Evolutionary conservation across 2,797 vertebrate genomes (phyloP), one percentile per base, ranked within the genome.

Genomic region (Fundulus diaphanus): DNA sequence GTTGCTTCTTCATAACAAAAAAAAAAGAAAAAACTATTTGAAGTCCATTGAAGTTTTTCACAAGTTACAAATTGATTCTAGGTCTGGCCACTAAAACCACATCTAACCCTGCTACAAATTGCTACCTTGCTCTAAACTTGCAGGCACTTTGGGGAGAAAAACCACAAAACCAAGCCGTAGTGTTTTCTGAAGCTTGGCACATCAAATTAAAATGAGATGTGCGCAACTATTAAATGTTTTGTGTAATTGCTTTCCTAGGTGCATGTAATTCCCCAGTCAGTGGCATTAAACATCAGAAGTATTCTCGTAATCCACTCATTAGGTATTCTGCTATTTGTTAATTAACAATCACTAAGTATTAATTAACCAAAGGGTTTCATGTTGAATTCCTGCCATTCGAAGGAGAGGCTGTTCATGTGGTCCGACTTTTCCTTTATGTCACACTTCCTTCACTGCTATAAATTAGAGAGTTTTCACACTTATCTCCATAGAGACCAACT

Each of bases 391-490:
- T 42, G 20, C 51, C 42, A 59, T 68, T 37, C 35, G 42, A 72
- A 57, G 31, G 40, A 67, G 27, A 56, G 49, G 46, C 49, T 63
- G 33, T 37, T 37, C 33, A 24, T 5, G 1, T 20, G 35, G 8
- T 11, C 22, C 35, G 31, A 61, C 31, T 61, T 56, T 24, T 56
- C 59, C 49, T 56, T 52, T 44, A 74, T 35, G 33, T 35, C 52
- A 57, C 48, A 57, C 59, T 68, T 24, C 1, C 18, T 56, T 63
- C 4, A 31, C 37, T 67, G 49, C 52, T 63, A 51, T 68, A 44
- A 82, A 49, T 65, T 65, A 82, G 68, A 52, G 35, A 80, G 74
- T 33, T 33, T 52, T 29, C 67, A 76, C 4, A 29, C 29, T 69
- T 29, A 52, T 44, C 46, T 70, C 33, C 7, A 29, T 15, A 42